Percentiles rank a stretch among this genome's conserved stretches.
These are phyloP conservation scores for Enoplosus armatus DNA, from an alignment of 2,797 vertebrate genomes.

Conservation along the genomic window DNA sequence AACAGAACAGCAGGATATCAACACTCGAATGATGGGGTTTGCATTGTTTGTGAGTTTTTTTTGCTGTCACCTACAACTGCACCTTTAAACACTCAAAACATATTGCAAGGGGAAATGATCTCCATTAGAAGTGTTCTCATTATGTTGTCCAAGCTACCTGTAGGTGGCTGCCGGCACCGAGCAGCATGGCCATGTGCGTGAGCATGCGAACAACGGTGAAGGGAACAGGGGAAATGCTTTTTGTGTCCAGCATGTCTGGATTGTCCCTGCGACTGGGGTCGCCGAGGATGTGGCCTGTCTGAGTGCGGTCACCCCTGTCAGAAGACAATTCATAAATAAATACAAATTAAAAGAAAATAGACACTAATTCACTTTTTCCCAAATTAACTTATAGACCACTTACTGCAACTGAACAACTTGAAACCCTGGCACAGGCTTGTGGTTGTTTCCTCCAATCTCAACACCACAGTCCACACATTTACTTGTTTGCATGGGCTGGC, in stretches of 20 bases:
- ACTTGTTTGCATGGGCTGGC: conserved; percentile 83
- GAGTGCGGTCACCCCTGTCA: conserved; percentile 88
- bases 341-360: not conserved
- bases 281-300: conserved; percentile 91
- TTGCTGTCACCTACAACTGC: not conserved
- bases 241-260: conserved; percentile 83
- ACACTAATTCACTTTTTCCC: not conserved
- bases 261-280: conserved; percentile 72
- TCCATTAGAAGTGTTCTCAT: not conserved
- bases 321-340: not conserved
- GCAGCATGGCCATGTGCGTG: conserved; percentile 91
- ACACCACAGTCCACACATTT: conserved; percentile 85
- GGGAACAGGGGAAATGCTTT: conserved; percentile 84
- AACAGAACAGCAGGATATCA: conserved; percentile 13
- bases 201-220: conserved; percentile 89
- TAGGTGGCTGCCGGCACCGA: conserved; percentile 80
- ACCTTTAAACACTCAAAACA: not conserved
- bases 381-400: conserved; percentile 32
- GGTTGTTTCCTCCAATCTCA: conserved; percentile 81
- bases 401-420: not conserved
- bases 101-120: not conserved
- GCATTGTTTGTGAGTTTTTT: not conserved
- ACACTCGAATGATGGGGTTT: not conserved
- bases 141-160: conserved; percentile 79
- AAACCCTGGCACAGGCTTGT: conserved; percentile 77